Conservation (phyloP, 1,140 invertebrate species). For the Saccostrea glomerata region DNA sequence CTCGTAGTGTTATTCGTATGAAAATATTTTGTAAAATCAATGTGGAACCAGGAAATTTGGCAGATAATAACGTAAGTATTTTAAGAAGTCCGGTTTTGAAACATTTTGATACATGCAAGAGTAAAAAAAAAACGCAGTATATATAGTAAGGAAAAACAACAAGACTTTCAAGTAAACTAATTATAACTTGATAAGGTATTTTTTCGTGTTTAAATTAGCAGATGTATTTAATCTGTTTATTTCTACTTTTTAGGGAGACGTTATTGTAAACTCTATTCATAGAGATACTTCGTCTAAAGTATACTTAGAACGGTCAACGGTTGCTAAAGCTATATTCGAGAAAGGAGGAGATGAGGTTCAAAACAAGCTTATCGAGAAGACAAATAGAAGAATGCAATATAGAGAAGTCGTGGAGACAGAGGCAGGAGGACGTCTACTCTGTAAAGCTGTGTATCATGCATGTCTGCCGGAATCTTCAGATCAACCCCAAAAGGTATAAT, state of each 20-base stretch:
- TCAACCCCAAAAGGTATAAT: background rate
- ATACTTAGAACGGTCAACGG: background rate
- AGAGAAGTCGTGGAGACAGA: background rate
- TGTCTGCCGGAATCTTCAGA: background rate
- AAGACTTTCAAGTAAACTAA: too few species aligned
- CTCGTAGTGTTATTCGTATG: background rate
- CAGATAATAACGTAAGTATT: background rate
- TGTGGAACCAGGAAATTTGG: background rate
- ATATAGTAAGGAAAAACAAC: too few species aligned
- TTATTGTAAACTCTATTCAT: background rate
- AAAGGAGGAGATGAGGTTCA: background rate
- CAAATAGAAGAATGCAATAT: background rate
- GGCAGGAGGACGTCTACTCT: background rate
- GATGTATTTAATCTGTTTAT: too few species aligned
- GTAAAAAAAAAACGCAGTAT: too few species aligned
- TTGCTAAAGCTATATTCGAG: background rate
- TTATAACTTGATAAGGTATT: too few species aligned
- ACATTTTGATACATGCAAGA: too few species aligned
- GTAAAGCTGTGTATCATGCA: conserved; percentile 9
- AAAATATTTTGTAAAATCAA: background rate
- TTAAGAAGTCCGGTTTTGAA: too few species aligned
- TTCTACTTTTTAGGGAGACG: background rate
- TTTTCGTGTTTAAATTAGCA: too few species aligned
- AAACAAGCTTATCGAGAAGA: background rate
- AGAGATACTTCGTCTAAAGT: background rate